Percentiles rank a stretch among this genome's conserved stretches.
Evolutionary conservation across 2,888 invertebrate genomes (phyloP).

Genomic region (Pecten maximus): DNA sequence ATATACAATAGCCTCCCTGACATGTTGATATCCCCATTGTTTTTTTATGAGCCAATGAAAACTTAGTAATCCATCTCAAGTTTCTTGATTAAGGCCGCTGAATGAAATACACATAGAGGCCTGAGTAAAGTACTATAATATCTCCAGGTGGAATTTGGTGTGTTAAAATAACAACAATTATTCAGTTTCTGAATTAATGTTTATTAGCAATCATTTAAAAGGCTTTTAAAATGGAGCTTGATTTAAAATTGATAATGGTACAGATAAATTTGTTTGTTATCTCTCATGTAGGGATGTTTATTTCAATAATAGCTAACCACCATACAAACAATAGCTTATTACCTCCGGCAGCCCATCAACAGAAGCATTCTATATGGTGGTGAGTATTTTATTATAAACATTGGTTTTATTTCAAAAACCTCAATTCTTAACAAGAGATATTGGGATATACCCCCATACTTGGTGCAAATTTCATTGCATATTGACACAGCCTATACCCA

Average conservation of each 20-base stretch:
- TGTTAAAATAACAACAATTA: constrained; percentile 3
- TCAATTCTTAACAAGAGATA: too few species aligned
- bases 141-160: neutral
- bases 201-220: neutral
- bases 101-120: neutral
- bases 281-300: too few species aligned
- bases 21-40: too few species aligned
- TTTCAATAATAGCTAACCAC: too few species aligned
- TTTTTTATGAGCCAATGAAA: neutral
- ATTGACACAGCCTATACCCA: neutral
- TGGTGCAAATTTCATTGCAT: neutral
- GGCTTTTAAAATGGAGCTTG: neutral
- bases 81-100: neutral
- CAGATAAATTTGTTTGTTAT: neutral
- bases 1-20: too few species aligned
- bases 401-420: too few species aligned
- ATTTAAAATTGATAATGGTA: too few species aligned
- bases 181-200: neutral
- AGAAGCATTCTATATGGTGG: too few species aligned
- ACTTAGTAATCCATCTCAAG: neutral
- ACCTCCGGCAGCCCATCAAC: too few species aligned
- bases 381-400: too few species aligned
- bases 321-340: too few species aligned
- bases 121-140: neutral
- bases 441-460: too few species aligned